phyloP scores from a whole-genome alignment of 1,140 invertebrate genomes.

The Drosophila ercepeae region DNA sequence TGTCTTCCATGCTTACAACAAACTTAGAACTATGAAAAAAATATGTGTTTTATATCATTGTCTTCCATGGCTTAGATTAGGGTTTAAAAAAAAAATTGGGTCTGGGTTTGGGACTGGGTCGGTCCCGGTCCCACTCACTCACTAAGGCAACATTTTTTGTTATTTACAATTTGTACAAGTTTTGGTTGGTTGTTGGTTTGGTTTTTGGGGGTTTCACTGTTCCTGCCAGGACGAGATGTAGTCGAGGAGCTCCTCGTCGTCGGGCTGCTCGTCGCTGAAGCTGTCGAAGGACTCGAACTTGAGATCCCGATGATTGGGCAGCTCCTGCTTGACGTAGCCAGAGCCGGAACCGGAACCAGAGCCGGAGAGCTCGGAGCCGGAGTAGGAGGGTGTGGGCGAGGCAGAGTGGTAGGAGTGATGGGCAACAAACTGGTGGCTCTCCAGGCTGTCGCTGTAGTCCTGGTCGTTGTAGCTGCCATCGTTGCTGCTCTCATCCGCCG shows the following conservation, averaged over 20 bases:
- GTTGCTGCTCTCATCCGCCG: conserved; percentile 74
- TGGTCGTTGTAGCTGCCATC: conserved; percentile 45
- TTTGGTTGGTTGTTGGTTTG: conserved; percentile 4
- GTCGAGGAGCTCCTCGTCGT: conserved; percentile 95
- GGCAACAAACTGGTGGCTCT: conserved; percentile 49
- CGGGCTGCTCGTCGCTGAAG: conserved; percentile 92
- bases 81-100: conserved; percentile 52
- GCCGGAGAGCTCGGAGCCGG: conserved; percentile 85
- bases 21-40: conserved; percentile 65
- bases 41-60: conserved; percentile 80
- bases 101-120: too few relatives aligned
- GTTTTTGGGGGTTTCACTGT: conserved; percentile 80
- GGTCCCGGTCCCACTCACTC: conserved; percentile 14
- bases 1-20: conserved; percentile 83
- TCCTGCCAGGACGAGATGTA: conserved; percentile 95
- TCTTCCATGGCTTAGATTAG: conserved; percentile 71
- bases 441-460: conserved; percentile 67
- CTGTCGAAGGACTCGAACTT: conserved; percentile 89
- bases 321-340: conserved; percentile 69
- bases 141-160: conserved; percentile 60
- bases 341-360: conserved; percentile 65
- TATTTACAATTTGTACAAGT: conserved; percentile 75
- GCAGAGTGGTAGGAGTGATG: conserved; percentile 85
- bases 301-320: conserved; percentile 55
- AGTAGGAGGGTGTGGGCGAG: conserved; percentile 91